phyloP scores from a whole-genome alignment of 2,797 vertebrate species.

The Eulemur rubriventer region DNA sequence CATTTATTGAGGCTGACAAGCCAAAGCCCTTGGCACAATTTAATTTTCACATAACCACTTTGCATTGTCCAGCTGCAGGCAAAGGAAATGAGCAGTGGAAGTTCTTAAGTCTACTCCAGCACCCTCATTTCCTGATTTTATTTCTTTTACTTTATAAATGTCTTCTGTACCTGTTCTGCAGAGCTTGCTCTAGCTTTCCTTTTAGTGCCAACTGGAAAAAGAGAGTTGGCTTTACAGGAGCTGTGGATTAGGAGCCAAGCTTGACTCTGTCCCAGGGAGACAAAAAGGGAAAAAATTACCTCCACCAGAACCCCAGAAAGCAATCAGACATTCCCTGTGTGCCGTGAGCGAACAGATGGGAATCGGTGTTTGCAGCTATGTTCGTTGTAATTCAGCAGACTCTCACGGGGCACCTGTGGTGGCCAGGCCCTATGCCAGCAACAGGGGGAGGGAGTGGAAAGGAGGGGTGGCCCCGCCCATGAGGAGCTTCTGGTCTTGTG shows the following conservation, averaged over 20 bases:
- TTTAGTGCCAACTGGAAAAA: not conserved
- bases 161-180: not conserved
- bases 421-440: not conserved
- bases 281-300: not conserved
- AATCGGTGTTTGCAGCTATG: not conserved
- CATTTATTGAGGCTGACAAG: constrained; percentile 58
- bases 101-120: constrained; percentile 10
- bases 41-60: constrained; percentile 57
- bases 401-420: not conserved
- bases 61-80: constrained; percentile 35
- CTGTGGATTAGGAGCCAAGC: not conserved
- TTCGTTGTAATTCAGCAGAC: not conserved
- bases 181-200: not conserved
- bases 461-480: fast-evolving
- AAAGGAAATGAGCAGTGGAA: constrained; percentile 44
- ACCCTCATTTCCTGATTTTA: constrained; percentile 4
- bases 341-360: not conserved
- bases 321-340: not conserved
- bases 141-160: constrained; percentile 51
- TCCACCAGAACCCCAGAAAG: not conserved
- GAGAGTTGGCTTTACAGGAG: not conserved
- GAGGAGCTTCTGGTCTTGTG: not conserved
- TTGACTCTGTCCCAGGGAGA: not conserved
- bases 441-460: not conserved
- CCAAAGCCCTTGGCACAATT: constrained; percentile 65